Evolutionary conservation across 2,888 invertebrate genomes (phyloP), one percentile per base, ranked within the genome.

Genomic region (Drosophila atripex): DNA sequence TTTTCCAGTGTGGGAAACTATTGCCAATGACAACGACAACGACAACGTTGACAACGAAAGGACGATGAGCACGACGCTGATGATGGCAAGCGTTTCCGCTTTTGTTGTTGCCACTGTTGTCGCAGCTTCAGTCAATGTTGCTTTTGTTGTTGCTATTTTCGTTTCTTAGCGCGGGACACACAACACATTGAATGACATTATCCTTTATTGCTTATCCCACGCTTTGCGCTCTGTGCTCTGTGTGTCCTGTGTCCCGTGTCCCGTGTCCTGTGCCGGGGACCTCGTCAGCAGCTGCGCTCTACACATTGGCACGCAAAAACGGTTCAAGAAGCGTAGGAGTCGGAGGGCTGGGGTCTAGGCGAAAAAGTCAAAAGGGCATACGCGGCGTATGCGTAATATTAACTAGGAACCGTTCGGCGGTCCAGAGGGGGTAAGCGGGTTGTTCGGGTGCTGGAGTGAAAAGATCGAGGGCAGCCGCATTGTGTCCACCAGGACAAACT

Each of bases 181-280:
- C 86, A 87, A 83, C 86, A 86, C 86, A 88, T 85, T 85, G 89
- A 86, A 88, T 88, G 88, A 84, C 89, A 89, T 89, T 89, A 88
- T 87, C 88, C 88, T 88, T 89, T 89, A 88, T 87, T 89, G 87
- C 89, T 89, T 88, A 87, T 89, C 87, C 87, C 73, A 85, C 78
- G 87, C 82, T 80, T 74, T 71, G 73, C 75, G 43, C 61, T 57
- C 50, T 38, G 39, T 52, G 56, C 52, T 32, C 35, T 47, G 56
- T 54, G 66, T 23, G 21, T 23, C 66, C 38, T 32, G 39, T 47
- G 56, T 54, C 64, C 39, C 12, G 7, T 53, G 54, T 30, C 38
- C 43, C 11, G 7, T 18, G 30, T 41, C 49, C 35, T 58, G 47
- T 43, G 52, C 63, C 49, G 60, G 30, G 69, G 52, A 50, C 39